Percentiles rank a stretch among this genome's conserved stretches.
Evolutionary conservation across 2,113 vertebrate genomes (phyloP).

Genomic region (Gavialis gangeticus): DNA sequence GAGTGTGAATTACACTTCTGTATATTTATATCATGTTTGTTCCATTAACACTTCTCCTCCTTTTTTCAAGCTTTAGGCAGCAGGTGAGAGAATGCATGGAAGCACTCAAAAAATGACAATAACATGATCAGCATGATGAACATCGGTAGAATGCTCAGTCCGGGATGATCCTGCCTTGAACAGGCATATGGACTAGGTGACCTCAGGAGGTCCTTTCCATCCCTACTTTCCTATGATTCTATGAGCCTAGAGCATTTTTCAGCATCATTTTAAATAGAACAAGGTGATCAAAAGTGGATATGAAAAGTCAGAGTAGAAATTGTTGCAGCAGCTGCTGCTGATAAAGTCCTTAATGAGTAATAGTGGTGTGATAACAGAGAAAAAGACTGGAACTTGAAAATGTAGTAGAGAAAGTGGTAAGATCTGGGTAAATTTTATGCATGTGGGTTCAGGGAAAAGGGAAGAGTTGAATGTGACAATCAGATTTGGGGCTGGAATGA

Average conservation of each 20-base stretch:
- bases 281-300: neutral
- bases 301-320: neutral
- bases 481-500: neutral
- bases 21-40: too few relatives aligned
- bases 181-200: too few relatives aligned
- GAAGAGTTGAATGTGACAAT: neutral
- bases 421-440: neutral
- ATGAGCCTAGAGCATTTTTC: neutral
- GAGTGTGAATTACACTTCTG: too few relatives aligned
- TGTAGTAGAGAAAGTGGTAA: neutral
- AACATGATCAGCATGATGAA: too few relatives aligned
- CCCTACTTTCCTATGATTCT: too few relatives aligned
- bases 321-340: neutral
- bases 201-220: too few relatives aligned
- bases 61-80: too few relatives aligned
- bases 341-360: neutral
- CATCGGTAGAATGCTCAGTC: too few relatives aligned
- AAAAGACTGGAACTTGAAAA: neutral
- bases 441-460: neutral
- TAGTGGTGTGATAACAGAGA: neutral
- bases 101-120: too few relatives aligned
- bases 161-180: too few relatives aligned
- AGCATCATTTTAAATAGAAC: neutral
- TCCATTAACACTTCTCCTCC: too few relatives aligned
- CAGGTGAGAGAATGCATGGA: too few relatives aligned